Evolutionary conservation across 2,888 invertebrate genomes (phyloP).

Genomic region (Leptarthrus brevirostris): DNA sequence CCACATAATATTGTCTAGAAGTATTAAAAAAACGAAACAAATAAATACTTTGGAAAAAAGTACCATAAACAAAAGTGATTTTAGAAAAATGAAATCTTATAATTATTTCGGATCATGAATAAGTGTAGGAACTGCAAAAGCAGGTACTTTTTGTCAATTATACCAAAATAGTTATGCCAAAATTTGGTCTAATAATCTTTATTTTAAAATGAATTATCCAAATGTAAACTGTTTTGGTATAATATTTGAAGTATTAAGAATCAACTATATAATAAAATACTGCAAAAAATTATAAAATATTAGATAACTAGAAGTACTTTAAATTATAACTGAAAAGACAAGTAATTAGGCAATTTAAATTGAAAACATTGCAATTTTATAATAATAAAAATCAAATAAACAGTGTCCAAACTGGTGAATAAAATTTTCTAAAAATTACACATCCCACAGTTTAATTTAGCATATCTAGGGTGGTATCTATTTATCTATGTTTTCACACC

Average conservation of each 20-base stretch:
- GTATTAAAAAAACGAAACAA: conserved; percentile 61
- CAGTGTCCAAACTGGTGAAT: conserved; percentile 54
- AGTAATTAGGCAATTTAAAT: neutral
- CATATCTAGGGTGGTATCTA: conserved; percentile 37
- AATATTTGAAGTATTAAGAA: neutral
- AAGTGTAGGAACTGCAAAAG: neutral
- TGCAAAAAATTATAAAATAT: too few relatives aligned
- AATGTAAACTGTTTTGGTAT: neutral
- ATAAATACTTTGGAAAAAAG: conserved; percentile 20
- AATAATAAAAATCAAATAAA: conserved; percentile 52
- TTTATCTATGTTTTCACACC: conserved; percentile 19
- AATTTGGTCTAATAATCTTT: neutral
- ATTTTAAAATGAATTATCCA: neutral
- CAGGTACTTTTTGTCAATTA: neutral
- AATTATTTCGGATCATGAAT: neutral
- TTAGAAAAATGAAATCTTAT: conserved; percentile 8
- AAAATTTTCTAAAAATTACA: conserved; percentile 52
- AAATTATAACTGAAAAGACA: too few relatives aligned
- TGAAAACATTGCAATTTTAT: neutral
- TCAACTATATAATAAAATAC: neutral
- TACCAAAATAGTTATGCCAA: neutral
- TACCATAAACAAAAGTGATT: neutral
- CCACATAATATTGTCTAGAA: conserved; percentile 96
- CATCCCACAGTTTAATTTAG: conserved; percentile 37
- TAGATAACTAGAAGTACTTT: too few relatives aligned